Base-by-base conservation (phyloP, 2,888 invertebrate genomes). In the Diaperis boleti region DNA sequence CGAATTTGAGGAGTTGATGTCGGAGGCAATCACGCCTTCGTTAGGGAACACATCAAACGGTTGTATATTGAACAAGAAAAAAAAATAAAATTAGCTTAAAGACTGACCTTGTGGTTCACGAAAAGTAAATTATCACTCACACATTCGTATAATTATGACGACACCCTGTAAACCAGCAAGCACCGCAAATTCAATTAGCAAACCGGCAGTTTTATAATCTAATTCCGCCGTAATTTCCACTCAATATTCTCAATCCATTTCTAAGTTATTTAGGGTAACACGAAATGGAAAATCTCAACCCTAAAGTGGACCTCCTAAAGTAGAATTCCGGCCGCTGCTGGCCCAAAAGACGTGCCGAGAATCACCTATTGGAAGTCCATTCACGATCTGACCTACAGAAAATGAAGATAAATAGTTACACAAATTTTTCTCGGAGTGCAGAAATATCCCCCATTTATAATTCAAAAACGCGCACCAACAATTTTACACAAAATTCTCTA, bases 281-380 rank as follows among this genome's bases (percentile, higher is more conserved):
- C 56, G 60, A 66, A 68, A 62, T 60, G 70, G 66, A 70, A 72
- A 74, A 74, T 73, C 71, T 70, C 62, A 59, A 54, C 64, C 56
- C 68, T 66, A 65, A 71, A 69, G 67, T 65, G 70, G 66, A 72
- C 69, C 68, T 72, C 69, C 69, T 65, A 64, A 69, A 67, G 69
- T 50, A 29, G 42, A 57, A 56, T 59, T 45, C 44, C 56, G 49
- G 44, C 50, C 22, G 60, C 35, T 44, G 60, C 35, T 44, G 35
- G 64, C 60, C 17, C 44, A 29, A 14, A 22, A 17, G 13, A 57
- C 57, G 64, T 65, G 64, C 44, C n/a, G 18, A 26, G 64, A 65
- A 61, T 62, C 37, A 35, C 44, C 47, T 52, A 57, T 62, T 57
- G 57, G 44, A 52, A 62, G 64, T 61, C 61, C 61, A 65, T 65